phyloP scores from a whole-genome alignment of 2,888 invertebrate genomes.

The Synergus japonicus region DNA sequence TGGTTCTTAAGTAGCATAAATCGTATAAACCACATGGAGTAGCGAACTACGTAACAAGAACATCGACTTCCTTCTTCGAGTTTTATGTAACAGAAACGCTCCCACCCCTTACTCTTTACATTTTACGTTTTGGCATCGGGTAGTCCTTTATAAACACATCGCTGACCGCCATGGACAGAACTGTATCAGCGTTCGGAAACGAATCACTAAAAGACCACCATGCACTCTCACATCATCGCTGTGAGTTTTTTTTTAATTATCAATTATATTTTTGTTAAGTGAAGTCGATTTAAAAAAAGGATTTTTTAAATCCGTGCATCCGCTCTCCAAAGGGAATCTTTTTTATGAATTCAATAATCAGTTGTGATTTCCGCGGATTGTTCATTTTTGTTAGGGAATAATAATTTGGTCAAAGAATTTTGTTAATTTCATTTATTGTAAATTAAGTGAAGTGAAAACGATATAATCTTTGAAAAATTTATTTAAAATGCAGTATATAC shows the following conservation, averaged over 20 bases:
- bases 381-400: neutral
- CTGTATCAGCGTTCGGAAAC: slow-evolving; percentile 68
- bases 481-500: neutral
- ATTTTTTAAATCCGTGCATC: neutral
- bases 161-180: slow-evolving; percentile 69
- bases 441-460: neutral
- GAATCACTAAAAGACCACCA: slow-evolving; percentile 59
- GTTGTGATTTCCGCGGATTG: neutral
- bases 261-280: neutral
- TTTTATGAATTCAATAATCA: neutral
- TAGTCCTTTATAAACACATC: slow-evolving; percentile 75
- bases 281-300: neutral
- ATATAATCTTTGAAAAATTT: neutral
- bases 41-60: slow-evolving; percentile 62
- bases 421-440: neutral
- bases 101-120: slow-evolving; percentile 60
- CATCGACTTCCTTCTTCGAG: slow-evolving; percentile 66
- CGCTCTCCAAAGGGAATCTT: neutral
- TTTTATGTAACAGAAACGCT: slow-evolving; percentile 68
- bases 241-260: slow-evolving; percentile 65
- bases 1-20: neutral
- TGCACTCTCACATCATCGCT: slow-evolving; percentile 68
- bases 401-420: neutral
- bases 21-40: slow-evolving; percentile 12
- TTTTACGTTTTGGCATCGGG: slow-evolving; percentile 71